These are phyloP conservation scores for Pseudomyrmex pallidus DNA, from an alignment of 1,140 invertebrate species.

Conservation along the genomic window DNA sequence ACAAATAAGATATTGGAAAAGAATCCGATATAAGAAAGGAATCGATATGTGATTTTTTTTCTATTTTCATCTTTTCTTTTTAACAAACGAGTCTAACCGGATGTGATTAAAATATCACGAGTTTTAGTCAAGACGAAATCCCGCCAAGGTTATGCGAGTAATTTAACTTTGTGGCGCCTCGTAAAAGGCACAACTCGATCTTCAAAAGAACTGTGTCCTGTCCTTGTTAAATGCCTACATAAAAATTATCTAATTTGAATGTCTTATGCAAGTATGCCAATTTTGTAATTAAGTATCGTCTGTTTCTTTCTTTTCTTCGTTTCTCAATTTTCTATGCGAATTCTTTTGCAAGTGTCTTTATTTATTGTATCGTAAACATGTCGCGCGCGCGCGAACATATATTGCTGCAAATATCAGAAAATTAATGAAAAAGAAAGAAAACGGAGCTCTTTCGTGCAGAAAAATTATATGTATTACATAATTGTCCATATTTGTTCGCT, in stretches of 20 bases:
- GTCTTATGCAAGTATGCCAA: neutral
- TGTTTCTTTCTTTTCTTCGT: no score
- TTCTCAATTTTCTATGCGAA: no score
- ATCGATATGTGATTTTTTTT: constrained; percentile 7
- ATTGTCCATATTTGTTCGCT: neutral
- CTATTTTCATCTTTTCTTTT: neutral
- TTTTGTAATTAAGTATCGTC: neutral
- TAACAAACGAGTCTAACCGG: constrained; percentile 29
- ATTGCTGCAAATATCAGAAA: no score
- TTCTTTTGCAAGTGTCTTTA: no score
- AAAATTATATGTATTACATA: no score
- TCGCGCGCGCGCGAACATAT: no score
- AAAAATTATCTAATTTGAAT: constrained; percentile 2
- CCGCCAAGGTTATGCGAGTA: constrained; percentile 32
- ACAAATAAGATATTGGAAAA: no score
- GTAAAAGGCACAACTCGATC: constrained; percentile 33
- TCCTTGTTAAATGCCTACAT: neutral
- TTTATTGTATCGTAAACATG: no score
- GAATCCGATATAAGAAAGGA: no score
- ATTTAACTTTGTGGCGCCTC: neutral
- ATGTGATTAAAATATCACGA: constrained; percentile 33
- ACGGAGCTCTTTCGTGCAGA: no score
- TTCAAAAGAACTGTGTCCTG: neutral
- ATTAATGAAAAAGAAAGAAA: no score
- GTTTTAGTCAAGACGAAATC: constrained; percentile 3